Base-by-base conservation (phyloP, 2,888 invertebrate species). In the Stenodema calcarata region DNA sequence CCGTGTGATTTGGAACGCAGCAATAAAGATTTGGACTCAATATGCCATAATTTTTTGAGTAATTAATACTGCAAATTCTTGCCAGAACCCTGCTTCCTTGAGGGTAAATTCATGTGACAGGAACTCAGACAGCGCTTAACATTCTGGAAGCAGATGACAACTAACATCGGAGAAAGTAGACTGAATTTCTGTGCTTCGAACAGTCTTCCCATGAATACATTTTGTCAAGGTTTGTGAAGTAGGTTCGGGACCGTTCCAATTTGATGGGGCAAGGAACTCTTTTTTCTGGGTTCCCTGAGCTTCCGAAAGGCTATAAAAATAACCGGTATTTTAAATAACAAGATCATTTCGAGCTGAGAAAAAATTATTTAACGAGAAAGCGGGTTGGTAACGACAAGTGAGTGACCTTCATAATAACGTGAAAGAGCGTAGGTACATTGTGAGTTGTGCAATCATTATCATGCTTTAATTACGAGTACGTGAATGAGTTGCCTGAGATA, bases 181-280 rank as follows among this genome's bases (percentile, higher is more conserved):
- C 30, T 73, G 18, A n/a, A 35, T 16, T n/a, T n/a, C 73, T 30
- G 35, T 16, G 14, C 70, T 69, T 11, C 6, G 69, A 44, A 16
- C 62, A 62, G 62, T 18, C 62, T 23, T 41, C 73, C 18, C 73
- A 73, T 73, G 18, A 73, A 73, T 28, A 73, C 73, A 35, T 30
- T 30, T 73, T 73, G 30, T 73, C 73, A 35, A 73, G 73, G 73
- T 73, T 73, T 73, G 73, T 73, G 73, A 73, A 73, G 73, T 35
- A 73, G 73, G 73, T 73, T 18, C 73, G 23, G 62, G 18, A 7
- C 62, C 23, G 18, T 62, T 27, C 27, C 62, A 62, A 62, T 62
- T 62, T 62, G 23, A 62, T 23, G 23, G 62, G 62, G 62, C 62
- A 62, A 62, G 23, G 62, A 62, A 62, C 62, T 23, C 62, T 23